These are phyloP conservation scores for Onthophagus taurus DNA, from an alignment of 1,140 invertebrate species.

Conservation along the genomic window DNA sequence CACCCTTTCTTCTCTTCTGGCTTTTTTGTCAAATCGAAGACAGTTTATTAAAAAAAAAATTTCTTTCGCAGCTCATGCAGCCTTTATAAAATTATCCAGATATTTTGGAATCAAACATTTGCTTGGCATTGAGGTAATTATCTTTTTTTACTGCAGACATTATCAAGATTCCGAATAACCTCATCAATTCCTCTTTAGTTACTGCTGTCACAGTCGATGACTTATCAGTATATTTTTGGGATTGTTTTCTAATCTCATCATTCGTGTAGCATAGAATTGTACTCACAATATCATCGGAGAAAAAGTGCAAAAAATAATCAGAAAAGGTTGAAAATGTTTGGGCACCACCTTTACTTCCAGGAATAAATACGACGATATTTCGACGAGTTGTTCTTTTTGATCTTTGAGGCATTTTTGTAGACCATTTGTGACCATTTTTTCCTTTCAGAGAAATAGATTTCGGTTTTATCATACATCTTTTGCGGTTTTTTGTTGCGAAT, in stretches of 20 bases:
- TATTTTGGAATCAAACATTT: constrained; percentile 22
- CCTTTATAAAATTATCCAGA: constrained; percentile 24
- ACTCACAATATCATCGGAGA: constrained; percentile 16
- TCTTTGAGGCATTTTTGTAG: no score
- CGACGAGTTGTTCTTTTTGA: no score
- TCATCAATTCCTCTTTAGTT: constrained; percentile 19
- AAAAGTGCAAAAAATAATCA: constrained; percentile 17
- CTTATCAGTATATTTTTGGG: constrained; percentile 10
- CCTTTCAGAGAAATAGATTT: no score
- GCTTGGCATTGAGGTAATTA: constrained; percentile 23
- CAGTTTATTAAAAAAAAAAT: constrained; percentile 34
- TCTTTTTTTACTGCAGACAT: constrained; percentile 23
- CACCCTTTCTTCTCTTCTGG: constrained; percentile 22
- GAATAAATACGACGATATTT: no score
- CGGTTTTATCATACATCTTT: no score
- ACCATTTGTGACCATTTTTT: no score
- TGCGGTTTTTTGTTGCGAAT: no score
- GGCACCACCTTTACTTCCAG: no score
- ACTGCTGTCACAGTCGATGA: constrained; percentile 10
- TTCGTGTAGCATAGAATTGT: constrained; percentile 16
- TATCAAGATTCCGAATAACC: constrained; percentile 23
- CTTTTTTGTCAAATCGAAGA: constrained; percentile 33
- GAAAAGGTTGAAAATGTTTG: no score
- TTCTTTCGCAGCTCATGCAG: constrained; percentile 28
- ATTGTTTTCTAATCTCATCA: constrained; percentile 15